A percentile compares a stretch with the other conserved stretches of the same genome.
Conservation (phyloP, 2,113 vertebrate species). For the Perca fluviatilis region DNA sequence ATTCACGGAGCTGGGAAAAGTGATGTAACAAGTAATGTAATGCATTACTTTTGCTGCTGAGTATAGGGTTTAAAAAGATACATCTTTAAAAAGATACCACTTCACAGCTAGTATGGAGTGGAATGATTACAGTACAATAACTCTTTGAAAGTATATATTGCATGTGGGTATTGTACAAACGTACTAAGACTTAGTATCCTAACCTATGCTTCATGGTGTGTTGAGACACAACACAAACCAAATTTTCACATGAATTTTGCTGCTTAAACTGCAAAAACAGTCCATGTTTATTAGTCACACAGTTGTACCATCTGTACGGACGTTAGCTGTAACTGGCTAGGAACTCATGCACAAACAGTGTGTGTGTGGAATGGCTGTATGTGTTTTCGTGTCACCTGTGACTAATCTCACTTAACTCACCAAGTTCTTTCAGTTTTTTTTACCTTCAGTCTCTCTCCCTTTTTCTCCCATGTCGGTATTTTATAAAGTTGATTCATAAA, state of each 20-base stretch:
- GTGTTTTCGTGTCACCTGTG: neutral
- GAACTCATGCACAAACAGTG: conserved; percentile 1
- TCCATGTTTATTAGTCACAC: neutral
- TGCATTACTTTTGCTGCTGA: neutral
- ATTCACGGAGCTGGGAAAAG: neutral
- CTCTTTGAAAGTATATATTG: neutral
- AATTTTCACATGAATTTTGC: neutral
- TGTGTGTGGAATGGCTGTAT: neutral
- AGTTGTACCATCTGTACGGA: neutral
- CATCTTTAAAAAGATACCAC: neutral
- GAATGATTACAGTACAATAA: neutral
- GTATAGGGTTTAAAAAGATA: neutral
- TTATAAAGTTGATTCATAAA: neutral
- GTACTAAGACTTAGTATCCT: neutral
- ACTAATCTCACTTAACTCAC: neutral
- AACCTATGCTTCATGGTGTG: neutral
- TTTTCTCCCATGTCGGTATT: neutral
- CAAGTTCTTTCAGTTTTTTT: neutral
- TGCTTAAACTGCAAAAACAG: neutral
- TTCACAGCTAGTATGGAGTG: neutral
- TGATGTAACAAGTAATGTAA: neutral
- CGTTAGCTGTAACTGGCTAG: neutral
- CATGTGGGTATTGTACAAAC: neutral
- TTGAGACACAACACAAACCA: conserved; percentile 5
- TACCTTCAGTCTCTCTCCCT: neutral